Evolutionary conservation across 2,888 invertebrate genomes (phyloP).

Genomic region (Acanthoscelides obtectus): DNA sequence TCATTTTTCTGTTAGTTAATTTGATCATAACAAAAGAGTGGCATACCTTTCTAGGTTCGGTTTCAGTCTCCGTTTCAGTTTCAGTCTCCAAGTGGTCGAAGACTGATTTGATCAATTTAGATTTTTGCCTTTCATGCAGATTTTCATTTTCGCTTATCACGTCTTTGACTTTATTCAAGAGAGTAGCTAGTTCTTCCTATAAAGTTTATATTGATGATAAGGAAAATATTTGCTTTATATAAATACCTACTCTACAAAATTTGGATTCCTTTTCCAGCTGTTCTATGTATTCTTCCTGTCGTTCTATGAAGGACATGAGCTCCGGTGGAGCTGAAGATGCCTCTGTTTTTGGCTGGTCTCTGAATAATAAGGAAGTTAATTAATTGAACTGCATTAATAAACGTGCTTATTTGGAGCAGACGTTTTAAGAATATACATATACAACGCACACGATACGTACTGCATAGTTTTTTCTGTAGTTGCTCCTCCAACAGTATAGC

Average conservation of each 20-base stretch:
- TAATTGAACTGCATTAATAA: too few species aligned
- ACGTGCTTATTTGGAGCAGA: too few species aligned
- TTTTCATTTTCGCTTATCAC: slow-evolving; percentile 81
- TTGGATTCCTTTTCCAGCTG: slow-evolving; percentile 81
- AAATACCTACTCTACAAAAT: slow-evolving; percentile 63
- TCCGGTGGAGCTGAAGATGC: slow-evolving; percentile 55
- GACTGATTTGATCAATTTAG: slow-evolving; percentile 60
- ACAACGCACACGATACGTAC: too few species aligned
- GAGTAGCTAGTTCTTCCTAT: slow-evolving; percentile 69
- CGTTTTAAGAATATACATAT: too few species aligned
- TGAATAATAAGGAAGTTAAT: slow-evolving; percentile 16
- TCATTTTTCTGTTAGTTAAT: too few species aligned
- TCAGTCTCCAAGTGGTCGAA: slow-evolving; percentile 59
- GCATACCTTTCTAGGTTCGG: slow-evolving; percentile 29
- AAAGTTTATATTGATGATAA: slow-evolving; percentile 9
- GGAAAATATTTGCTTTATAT: background rate
- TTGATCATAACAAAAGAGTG: too few species aligned
- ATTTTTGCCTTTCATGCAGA: slow-evolving; percentile 72
- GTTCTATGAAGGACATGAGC: slow-evolving; percentile 74
- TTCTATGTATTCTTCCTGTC: slow-evolving; percentile 83
- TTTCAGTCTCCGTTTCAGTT: slow-evolving; percentile 43
- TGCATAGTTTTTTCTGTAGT: slow-evolving; percentile 17
- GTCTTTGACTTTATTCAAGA: slow-evolving; percentile 78
- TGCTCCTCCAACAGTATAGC: slow-evolving; percentile 10
- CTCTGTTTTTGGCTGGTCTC: slow-evolving; percentile 29